Evolutionary conservation across 2,888 invertebrate species (phyloP).

Genomic region (Melitaea athalia): DNA sequence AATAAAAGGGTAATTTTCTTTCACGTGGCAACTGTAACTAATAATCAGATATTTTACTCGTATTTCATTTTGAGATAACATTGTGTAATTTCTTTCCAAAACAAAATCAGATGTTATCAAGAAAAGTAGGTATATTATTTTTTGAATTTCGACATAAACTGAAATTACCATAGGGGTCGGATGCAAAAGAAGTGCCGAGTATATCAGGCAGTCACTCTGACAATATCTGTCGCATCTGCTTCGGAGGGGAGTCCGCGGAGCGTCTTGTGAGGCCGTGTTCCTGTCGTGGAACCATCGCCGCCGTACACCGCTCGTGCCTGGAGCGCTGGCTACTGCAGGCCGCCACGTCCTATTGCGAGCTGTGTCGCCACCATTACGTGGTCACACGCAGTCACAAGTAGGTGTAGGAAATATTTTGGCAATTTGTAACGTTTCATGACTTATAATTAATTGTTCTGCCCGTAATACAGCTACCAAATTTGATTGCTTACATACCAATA

Average conservation of each 20-base stretch:
- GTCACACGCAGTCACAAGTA: slow-evolving; percentile 74
- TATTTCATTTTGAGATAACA: too few species aligned
- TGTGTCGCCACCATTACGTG: slow-evolving; percentile 72
- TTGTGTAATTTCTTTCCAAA: not conserved
- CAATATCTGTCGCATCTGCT: slow-evolving; percentile 77
- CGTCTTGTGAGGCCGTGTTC: slow-evolving; percentile 75
- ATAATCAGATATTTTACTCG: not conserved
- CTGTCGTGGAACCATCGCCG: slow-evolving; percentile 76
- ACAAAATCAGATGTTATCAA: not conserved
- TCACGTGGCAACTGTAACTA: not conserved
- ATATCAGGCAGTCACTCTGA: slow-evolving; percentile 60
- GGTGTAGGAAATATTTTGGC: not conserved
- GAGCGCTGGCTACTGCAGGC: slow-evolving; percentile 79
- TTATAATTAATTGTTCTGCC: too few species aligned
- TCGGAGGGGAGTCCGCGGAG: slow-evolving; percentile 75
- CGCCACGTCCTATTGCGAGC: slow-evolving; percentile 75
- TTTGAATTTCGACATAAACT: not conserved
- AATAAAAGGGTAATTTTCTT: slow-evolving; percentile 61
- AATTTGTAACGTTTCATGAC: not conserved
- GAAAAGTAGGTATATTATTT: too few species aligned
- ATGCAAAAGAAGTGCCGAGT: slow-evolving; percentile 59
- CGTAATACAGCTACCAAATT: too few species aligned
- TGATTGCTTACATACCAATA: too few species aligned
- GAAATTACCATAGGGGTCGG: slow-evolving; percentile 46
- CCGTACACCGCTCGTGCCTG: slow-evolving; percentile 74